A percentile compares a stretch with the other conserved stretches of the same genome.
Evolutionary conservation across 2,113 vertebrate genomes (phyloP).

Genomic region (Accipiter cooperii): DNA sequence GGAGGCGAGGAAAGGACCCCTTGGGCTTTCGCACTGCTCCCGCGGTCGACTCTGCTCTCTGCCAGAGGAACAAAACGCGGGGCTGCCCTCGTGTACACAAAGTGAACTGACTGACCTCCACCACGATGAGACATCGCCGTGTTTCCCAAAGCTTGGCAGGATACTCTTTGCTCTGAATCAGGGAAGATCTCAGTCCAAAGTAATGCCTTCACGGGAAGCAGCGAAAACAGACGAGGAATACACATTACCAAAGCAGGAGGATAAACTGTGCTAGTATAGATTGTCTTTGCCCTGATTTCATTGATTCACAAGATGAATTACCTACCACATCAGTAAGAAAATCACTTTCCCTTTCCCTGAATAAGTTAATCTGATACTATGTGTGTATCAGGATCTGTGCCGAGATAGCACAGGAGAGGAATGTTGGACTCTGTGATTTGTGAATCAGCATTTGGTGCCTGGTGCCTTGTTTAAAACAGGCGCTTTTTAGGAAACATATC

Average conservation of each 20-base stretch:
- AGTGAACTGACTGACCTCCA: neutral
- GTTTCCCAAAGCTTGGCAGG: neutral
- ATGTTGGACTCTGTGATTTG: neutral
- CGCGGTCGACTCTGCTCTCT: neutral
- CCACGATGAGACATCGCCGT: neutral
- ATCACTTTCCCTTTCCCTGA: neutral
- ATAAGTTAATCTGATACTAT: neutral
- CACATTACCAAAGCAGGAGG: accelerated
- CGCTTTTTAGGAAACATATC: neutral
- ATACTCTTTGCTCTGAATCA: neutral
- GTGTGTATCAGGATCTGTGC: neutral
- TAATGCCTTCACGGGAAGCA: neutral
- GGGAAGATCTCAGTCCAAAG: neutral
- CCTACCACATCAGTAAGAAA: neutral
- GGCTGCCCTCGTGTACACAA: accelerated
- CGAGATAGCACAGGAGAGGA: neutral
- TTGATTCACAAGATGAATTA: neutral
- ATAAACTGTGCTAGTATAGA: neutral
- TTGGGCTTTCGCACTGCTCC: neutral
- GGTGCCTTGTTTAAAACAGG: neutral
- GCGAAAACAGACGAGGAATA: neutral
- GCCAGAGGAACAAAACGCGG: neutral
- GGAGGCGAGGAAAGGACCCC: neutral
- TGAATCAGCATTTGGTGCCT: neutral
- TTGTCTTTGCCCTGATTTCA: neutral